Conservation (phyloP, 2,888 invertebrate genomes). For the Melinaea marsaeus region DNA sequence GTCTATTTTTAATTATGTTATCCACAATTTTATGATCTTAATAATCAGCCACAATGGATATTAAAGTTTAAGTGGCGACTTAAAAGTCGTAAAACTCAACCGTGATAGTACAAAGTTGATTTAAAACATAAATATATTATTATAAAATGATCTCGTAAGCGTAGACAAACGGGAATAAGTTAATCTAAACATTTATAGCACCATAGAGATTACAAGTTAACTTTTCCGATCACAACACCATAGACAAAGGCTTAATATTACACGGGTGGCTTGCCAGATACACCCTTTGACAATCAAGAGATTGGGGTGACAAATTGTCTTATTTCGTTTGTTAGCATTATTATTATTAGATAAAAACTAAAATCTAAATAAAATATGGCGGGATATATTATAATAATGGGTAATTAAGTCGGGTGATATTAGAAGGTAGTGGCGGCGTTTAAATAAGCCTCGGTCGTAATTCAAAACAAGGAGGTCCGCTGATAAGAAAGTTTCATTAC, state of each 20-base stretch:
- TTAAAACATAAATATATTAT: too few relatives aligned
- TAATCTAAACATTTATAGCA: conserved; percentile 30
- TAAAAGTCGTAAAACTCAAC: conserved; percentile 21
- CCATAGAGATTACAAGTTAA: conserved; percentile 74
- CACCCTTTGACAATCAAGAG: conserved; percentile 58
- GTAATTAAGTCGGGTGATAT: conserved; percentile 41
- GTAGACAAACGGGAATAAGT: background rate
- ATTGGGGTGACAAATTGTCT: conserved; percentile 67
- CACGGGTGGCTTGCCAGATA: conserved; percentile 62
- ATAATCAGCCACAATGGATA: conserved; percentile 58
- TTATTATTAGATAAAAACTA: background rate
- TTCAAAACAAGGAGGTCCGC: conserved; percentile 67
- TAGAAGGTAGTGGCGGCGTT: conserved; percentile 43
- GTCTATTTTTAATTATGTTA: conserved; percentile 62
- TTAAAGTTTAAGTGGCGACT: conserved; percentile 34
- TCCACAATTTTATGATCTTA: conserved; percentile 57
- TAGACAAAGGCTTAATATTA: conserved; percentile 73
- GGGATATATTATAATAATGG: conserved; percentile 34
- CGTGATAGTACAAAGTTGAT: conserved; percentile 2
- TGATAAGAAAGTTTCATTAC: conserved; percentile 78
- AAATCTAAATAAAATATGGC: background rate
- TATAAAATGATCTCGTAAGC: too few relatives aligned
- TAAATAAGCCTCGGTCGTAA: conserved; percentile 63
- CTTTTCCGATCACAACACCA: conserved; percentile 74
- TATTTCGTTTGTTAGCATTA: conserved; percentile 38